Evolutionary conservation across 1,140 invertebrate species (phyloP).

Genomic region (Phocides pigmalion): DNA sequence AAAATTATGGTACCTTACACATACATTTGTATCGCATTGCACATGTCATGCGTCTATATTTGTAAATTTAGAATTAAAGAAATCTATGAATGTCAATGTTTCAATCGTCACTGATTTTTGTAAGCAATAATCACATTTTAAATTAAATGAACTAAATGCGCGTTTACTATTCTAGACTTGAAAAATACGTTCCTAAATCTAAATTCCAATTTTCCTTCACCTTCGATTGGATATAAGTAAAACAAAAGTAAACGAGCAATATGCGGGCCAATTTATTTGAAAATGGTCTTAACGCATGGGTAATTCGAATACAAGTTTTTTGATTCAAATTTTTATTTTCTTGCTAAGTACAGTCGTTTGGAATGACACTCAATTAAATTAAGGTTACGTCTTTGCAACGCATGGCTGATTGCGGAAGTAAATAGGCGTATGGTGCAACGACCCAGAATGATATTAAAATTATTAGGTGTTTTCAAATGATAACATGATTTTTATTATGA

Average conservation of each 20-base stretch:
- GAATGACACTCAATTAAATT: constrained; percentile 13
- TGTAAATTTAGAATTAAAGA: too few species aligned
- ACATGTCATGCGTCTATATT: too few species aligned
- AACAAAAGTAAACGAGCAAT: constrained; percentile 12
- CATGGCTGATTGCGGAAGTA: neutral
- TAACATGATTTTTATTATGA: too few species aligned
- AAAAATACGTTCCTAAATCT: too few species aligned
- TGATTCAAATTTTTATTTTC: constrained; percentile 8
- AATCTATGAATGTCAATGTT: too few species aligned
- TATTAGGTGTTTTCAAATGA: neutral
- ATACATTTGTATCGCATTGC: too few species aligned
- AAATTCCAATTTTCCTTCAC: too few species aligned
- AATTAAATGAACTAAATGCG: too few species aligned
- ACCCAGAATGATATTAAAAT: neutral
- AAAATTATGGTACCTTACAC: too few species aligned
- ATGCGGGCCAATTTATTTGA: constrained; percentile 3
- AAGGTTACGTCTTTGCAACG: constrained; percentile 4
- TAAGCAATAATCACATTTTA: too few species aligned
- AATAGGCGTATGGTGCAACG: constrained; percentile 6
- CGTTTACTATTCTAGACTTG: too few species aligned
- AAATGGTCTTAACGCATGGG: constrained; percentile 9
- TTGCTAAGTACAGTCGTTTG: neutral
- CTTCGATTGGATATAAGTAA: neutral
- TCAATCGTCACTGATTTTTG: too few species aligned
- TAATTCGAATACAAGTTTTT: constrained; percentile 1